Conservation (phyloP, 1,140 invertebrate species). For the Asbolus verrucosus region DNA sequence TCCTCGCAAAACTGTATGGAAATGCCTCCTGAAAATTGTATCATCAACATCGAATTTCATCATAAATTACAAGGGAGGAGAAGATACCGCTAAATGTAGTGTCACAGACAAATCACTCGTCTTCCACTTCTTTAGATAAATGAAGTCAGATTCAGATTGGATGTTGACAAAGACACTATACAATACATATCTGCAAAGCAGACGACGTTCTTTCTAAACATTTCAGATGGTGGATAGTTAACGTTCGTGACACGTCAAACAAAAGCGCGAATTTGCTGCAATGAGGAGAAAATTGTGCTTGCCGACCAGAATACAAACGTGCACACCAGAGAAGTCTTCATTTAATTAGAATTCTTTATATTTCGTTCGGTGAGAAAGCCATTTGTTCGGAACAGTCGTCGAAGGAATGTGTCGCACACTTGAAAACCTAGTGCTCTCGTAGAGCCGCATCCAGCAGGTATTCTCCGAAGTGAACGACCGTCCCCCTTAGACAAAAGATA, state of each 20-base stretch:
- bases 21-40: not conserved
- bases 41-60: no score
- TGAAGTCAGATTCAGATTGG: no score
- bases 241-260: conserved; percentile 25
- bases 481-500: conserved; percentile 42
- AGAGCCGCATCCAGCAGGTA: conserved; percentile 24
- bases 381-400: conserved; percentile 37
- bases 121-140: no score
- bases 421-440: conserved; percentile 30
- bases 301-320: conserved; percentile 31
- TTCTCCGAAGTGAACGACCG: conserved; percentile 41
- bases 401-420: conserved; percentile 34
- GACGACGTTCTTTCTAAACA: not conserved
- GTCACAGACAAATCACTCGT: no score
- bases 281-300: conserved; percentile 30
- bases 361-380: conserved; percentile 37
- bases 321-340: conserved; percentile 26
- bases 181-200: no score
- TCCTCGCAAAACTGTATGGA: not conserved
- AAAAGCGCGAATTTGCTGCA: conserved; percentile 6
- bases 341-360: conserved; percentile 45
- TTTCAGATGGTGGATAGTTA: conserved; percentile 4
- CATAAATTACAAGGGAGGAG: no score
- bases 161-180: no score
- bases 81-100: no score